These are phyloP conservation scores for Prochilodus magdalenae DNA, from an alignment of 2,113 vertebrate genomes.

Conservation along the genomic window DNA sequence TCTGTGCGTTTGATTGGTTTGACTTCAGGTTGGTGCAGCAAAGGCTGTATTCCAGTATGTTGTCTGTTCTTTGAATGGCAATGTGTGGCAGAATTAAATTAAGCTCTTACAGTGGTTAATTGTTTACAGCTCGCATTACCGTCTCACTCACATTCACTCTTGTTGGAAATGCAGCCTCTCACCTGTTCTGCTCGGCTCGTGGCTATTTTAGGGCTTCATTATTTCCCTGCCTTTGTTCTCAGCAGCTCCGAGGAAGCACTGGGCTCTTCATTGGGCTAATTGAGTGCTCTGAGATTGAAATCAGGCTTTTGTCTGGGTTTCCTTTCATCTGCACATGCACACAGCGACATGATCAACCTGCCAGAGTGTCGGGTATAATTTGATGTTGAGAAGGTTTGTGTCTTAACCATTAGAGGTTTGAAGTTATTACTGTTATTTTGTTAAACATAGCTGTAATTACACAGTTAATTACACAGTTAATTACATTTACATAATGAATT, in stretches of 20 bases:
- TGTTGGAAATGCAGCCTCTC: background rate
- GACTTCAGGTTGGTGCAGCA: background rate
- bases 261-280: slow-evolving; percentile 45
- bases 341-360: slow-evolving; percentile 19
- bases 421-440: background rate
- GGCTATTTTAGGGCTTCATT: slow-evolving; percentile 61
- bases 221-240: slow-evolving; percentile 62
- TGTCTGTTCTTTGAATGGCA: background rate
- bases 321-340: slow-evolving; percentile 59
- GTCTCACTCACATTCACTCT: background rate
- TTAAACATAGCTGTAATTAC: background rate
- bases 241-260: slow-evolving; percentile 35
- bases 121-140: background rate
- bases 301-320: slow-evolving; percentile 56
- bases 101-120: background rate
- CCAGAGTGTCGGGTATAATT: background rate
- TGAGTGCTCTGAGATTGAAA: slow-evolving; percentile 52
- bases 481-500: too few relatives aligned
- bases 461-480: too few relatives aligned
- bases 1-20: background rate
- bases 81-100: background rate
- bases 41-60: background rate
- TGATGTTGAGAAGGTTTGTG: background rate
- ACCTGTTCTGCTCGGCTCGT: slow-evolving; percentile 9
- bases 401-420: background rate